These are phyloP conservation scores for Heteromormyrus szaboi DNA, from an alignment of 2,797 vertebrate species.

Conservation along the genomic window DNA sequence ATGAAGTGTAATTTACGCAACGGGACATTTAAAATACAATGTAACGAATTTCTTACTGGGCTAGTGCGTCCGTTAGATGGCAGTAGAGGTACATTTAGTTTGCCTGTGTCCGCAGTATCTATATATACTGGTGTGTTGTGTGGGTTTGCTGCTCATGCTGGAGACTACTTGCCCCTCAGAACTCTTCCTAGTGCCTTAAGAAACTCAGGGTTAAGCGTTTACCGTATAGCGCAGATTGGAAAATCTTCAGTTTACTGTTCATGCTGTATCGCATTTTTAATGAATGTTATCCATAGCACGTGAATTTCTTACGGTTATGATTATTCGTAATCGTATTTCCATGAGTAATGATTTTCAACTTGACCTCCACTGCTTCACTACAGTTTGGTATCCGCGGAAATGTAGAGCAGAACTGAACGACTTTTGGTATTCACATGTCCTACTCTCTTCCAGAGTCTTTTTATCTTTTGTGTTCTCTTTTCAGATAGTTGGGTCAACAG, in stretches of 20 bases:
- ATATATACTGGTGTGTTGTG: conserved; percentile 18
- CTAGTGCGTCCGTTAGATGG: conserved; percentile 56
- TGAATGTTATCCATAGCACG: conserved; percentile 30
- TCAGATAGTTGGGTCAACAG: neutral
- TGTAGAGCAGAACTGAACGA: neutral
- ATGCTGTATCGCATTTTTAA: conserved; percentile 34
- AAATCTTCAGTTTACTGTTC: conserved; percentile 13
- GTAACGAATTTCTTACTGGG: neutral
- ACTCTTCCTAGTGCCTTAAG: conserved; percentile 59
- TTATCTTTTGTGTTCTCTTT: neutral
- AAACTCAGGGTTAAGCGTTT: conserved; percentile 42
- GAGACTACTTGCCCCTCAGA: conserved; percentile 29
- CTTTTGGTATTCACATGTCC: neutral
- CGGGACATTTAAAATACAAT: conserved; percentile 40
- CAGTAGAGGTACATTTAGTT: conserved; percentile 45
- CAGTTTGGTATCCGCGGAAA: conserved; percentile 33
- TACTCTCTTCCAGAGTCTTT: neutral
- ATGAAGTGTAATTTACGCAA: conserved; percentile 10
- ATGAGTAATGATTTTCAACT: conserved; percentile 39
- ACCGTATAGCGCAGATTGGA: conserved; percentile 19
- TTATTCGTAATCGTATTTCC: conserved; percentile 21
- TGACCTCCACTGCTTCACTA: neutral
- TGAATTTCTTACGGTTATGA: conserved; percentile 17
- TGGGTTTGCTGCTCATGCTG: conserved; percentile 27
- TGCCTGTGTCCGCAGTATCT: conserved; percentile 22